phyloP scores from a whole-genome alignment of 2,888 invertebrate species.

The Diaperis boleti region DNA sequence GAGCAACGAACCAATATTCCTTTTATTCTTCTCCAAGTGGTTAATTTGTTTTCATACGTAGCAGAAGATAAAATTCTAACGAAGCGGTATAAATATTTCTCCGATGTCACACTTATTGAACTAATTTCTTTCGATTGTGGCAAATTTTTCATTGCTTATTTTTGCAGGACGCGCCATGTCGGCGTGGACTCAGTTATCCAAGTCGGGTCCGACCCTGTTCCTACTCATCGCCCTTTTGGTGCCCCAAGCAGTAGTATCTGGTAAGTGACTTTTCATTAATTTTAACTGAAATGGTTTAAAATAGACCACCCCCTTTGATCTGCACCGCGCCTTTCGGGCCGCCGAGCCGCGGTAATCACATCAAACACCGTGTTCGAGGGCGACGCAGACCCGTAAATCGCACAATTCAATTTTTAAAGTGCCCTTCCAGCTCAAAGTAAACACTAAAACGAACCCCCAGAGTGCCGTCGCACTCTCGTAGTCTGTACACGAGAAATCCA shows the following conservation, averaged over 20 bases:
- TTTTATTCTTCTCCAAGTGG: conserved; percentile 2
- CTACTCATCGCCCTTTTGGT: conserved; percentile 55
- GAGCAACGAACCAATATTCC: conserved; percentile 25
- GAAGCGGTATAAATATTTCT: not conserved
- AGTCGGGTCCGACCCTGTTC: conserved; percentile 63
- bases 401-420: conserved; percentile 13
- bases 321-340: conserved; percentile 11
- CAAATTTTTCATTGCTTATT: conserved; percentile 45
- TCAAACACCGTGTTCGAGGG: conserved; percentile 14
- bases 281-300: conserved; percentile 7
- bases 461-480: not conserved
- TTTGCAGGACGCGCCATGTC: conserved; percentile 69
- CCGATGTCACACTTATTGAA: not conserved
- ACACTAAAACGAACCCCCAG: conserved; percentile 6
- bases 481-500: conserved; percentile 17
- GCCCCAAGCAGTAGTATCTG: conserved; percentile 55
- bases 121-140: not conserved
- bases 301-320: conserved; percentile 19
- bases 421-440: conserved; percentile 13
- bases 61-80: not conserved
- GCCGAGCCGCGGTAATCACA: conserved; percentile 21
- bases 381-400: conserved; percentile 10
- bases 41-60: not conserved
- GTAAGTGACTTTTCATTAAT: conserved; percentile 56
- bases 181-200: conserved; percentile 69